These are phyloP conservation scores for Pheosia tremula DNA, from an alignment of 2,888 invertebrate species.

Conservation along the genomic window DNA sequence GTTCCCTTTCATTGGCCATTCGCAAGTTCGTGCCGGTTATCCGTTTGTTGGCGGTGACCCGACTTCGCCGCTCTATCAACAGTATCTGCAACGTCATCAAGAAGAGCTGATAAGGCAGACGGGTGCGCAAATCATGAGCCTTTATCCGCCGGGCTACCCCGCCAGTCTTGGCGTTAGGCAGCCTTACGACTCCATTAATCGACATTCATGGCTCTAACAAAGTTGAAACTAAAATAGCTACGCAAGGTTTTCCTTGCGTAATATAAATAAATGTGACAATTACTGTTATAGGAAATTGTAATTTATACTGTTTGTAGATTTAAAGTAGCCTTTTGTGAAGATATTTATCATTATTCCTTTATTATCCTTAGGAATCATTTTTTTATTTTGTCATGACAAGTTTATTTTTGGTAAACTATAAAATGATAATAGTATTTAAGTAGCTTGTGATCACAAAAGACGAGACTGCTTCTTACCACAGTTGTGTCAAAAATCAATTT, in stretches of 20 bases:
- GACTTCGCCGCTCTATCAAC: slow-evolving; percentile 88
- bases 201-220: slow-evolving; percentile 88
- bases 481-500: slow-evolving; percentile 14
- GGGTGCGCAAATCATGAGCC: slow-evolving; percentile 86
- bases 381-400: slow-evolving; percentile 52
- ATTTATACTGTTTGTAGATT: slow-evolving; percentile 72
- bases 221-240: slow-evolving; percentile 28
- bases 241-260: slow-evolving; percentile 32
- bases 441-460: slow-evolving; percentile 47
- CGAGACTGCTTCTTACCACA: slow-evolving; percentile 50
- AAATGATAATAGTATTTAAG: slow-evolving; percentile 39
- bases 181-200: slow-evolving; percentile 88
- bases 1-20: slow-evolving; percentile 86
- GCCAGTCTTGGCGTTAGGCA: slow-evolving; percentile 87
- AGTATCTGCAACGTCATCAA: slow-evolving; percentile 87
- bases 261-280: slow-evolving; percentile 63
- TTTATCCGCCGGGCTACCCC: slow-evolving; percentile 87
- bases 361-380: slow-evolving; percentile 50
- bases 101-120: slow-evolving; percentile 85
- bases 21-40: slow-evolving; percentile 85
- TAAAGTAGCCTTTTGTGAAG: slow-evolving; percentile 58
- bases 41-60: slow-evolving; percentile 86
- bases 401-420: slow-evolving; percentile 43
- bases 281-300: slow-evolving; percentile 65
- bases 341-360: slow-evolving; percentile 52